Percentiles rank a stretch among this genome's conserved stretches.
phyloP scores from a whole-genome alignment of 2,888 invertebrate genomes.

The Agriotes lineatus region DNA sequence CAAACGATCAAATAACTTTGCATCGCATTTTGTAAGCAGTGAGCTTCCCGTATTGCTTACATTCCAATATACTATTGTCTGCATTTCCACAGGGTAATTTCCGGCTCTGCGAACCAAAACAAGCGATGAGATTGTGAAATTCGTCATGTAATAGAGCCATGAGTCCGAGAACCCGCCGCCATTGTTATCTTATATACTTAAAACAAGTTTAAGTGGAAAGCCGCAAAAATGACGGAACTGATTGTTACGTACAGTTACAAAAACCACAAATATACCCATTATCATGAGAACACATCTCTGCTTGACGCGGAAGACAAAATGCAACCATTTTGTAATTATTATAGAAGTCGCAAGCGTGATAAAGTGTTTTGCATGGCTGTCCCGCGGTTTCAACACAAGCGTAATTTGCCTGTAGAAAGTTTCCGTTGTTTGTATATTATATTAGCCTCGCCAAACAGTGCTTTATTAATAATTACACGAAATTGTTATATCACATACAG shows the following conservation, averaged over 20 bases:
- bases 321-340: conserved; percentile 38
- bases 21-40: too few relatives aligned
- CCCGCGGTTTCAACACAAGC: conserved; percentile 24
- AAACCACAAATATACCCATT: conserved; percentile 26
- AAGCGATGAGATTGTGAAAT: conserved; percentile 31
- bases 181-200: conserved; percentile 32
- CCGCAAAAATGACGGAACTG: conserved; percentile 38
- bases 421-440: conserved; percentile 27
- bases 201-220: conserved; percentile 34
- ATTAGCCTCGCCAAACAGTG: conserved; percentile 19
- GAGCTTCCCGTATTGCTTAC: too few relatives aligned
- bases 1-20: too few relatives aligned
- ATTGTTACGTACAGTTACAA: conserved; percentile 37
- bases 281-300: conserved; percentile 39
- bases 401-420: conserved; percentile 32
- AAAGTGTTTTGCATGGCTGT: conserved; percentile 36
- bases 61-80: too few relatives aligned
- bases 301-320: conserved; percentile 37
- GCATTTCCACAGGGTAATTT: too few relatives aligned
- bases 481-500: conserved; percentile 13
- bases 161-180: conserved; percentile 31
- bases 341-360: conserved; percentile 34
- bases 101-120: not conserved
- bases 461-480: conserved; percentile 22
- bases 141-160: conserved; percentile 29